Conservation (phyloP, 2,888 invertebrate genomes). For the Thymelicus sylvestris region DNA sequence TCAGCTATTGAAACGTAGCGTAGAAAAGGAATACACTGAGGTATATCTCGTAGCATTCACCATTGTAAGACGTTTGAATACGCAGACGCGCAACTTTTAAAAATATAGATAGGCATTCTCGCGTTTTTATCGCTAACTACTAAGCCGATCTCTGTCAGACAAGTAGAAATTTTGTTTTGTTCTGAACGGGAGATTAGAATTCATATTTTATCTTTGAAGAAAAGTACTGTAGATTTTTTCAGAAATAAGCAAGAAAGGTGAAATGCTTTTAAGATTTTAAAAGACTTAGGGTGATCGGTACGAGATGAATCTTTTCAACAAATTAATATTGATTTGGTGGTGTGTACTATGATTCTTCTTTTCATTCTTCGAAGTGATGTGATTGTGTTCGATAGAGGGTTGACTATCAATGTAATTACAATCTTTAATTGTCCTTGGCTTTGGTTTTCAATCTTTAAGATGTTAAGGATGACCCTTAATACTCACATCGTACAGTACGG, state of each 20-base stretch:
- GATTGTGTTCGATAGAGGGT: no score
- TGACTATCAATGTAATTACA: no score
- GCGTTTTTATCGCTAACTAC: background rate
- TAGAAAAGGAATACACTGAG: no score
- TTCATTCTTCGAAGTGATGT: background rate
- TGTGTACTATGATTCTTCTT: background rate
- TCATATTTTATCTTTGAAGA: slow-evolving; percentile 1
- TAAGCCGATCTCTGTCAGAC: background rate
- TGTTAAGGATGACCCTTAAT: no score
- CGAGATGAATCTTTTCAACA: background rate
- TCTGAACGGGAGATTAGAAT: background rate
- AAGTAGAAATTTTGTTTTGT: background rate
- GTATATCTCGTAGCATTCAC: no score
- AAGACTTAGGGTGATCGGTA: slow-evolving; percentile 2
- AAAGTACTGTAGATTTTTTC: background rate
- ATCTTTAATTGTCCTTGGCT: no score
- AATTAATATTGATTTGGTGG: background rate
- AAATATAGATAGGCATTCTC: background rate
- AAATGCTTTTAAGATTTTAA: slow-evolving; percentile 10
- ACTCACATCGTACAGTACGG: no score
- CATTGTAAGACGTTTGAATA: no score
- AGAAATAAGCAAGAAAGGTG: background rate
- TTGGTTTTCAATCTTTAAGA: no score
- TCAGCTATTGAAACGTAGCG: no score
- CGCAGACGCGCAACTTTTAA: no score